Percentiles rank a stretch among this genome's conserved stretches.
These are phyloP conservation scores for Pimephales promelas DNA, from an alignment of 2,113 vertebrate species.

Conservation along the genomic window DNA sequence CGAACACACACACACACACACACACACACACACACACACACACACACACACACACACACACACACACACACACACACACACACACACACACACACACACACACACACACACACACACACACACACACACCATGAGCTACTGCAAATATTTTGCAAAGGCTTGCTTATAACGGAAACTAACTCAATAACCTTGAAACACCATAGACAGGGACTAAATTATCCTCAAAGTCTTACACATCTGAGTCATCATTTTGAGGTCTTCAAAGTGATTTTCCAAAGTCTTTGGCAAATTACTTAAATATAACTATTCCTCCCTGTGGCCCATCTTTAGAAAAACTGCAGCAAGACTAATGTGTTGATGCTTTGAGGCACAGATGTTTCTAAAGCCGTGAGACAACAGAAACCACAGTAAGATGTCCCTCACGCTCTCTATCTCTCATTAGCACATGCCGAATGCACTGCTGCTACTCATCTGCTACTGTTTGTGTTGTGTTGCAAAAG, in stretches of 20 bases:
- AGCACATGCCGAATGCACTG: constrained; percentile 21
- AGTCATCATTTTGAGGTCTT: not conserved
- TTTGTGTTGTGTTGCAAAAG: constrained; percentile 32
- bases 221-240: not conserved
- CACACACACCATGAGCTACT: not conserved
- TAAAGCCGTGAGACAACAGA: constrained; percentile 1
- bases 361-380: constrained; percentile 19
- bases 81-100: too few species aligned
- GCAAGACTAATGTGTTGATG: not conserved
- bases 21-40: too few species aligned
- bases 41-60: too few species aligned
- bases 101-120: too few species aligned
- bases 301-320: not conserved
- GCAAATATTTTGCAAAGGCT: not conserved
- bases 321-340: not conserved
- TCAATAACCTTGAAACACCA: not conserved
- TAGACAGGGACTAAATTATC: not conserved
- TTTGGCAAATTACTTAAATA: not conserved
- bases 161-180: not conserved
- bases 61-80: too few species aligned
- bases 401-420: not conserved
- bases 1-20: constrained; percentile 23
- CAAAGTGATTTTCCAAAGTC: not conserved
- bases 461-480: constrained; percentile 35
- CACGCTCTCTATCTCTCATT: constrained; percentile 8